Evolutionary conservation across 2,888 invertebrate species (phyloP), one percentile per base, ranked within the genome.

Genomic region (Chloroclystis v-ata): DNA sequence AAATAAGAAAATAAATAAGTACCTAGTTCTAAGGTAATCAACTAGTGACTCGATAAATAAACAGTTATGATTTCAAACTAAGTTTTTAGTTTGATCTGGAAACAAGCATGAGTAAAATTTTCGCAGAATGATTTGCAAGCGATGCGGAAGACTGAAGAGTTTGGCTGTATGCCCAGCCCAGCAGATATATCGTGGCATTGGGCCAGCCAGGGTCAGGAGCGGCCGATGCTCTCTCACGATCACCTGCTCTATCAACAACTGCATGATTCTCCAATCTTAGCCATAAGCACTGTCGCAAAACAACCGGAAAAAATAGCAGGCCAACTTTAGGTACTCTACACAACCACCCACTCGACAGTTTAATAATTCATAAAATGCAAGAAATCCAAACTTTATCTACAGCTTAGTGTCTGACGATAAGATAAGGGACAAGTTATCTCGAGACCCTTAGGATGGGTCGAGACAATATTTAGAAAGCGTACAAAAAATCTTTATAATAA

Each of bases 131-230:
- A 71, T 75, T 72, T 71, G 72, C 69, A 62, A 72, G 72, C 78
- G 74, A 85, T 78, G 83, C 85, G 85, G 85, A 84, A 86, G 83
- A 78, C 75, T 74, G 69, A 49, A 63, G 59, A 58, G 55, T 64
- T 76, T 84, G 85, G 85, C 84, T 57, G 55, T 32, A 39, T 82
- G 85, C 84, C 82, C 72, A 65, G 67, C 56, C 57, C 65, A 58
- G 63, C 60, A 60, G 66, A 76, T 75, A 69, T 67, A 75, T 69
- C 69, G 82, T 85, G 86, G 85, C 85, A 86, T 83, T 84, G 85
- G 79, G 81, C 85, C 84, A 84, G 83, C 80, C 85, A 86, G 79
- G 86, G 86, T 87, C 86, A 85, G 78, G 85, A 83, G 83, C 86
- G 86, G 80, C 47, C 86, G 77, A 82, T 84, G 85, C 81, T 72